These are phyloP conservation scores for Sarcoramphus papa DNA, from an alignment of 2,797 vertebrate genomes.

Conservation along the genomic window DNA sequence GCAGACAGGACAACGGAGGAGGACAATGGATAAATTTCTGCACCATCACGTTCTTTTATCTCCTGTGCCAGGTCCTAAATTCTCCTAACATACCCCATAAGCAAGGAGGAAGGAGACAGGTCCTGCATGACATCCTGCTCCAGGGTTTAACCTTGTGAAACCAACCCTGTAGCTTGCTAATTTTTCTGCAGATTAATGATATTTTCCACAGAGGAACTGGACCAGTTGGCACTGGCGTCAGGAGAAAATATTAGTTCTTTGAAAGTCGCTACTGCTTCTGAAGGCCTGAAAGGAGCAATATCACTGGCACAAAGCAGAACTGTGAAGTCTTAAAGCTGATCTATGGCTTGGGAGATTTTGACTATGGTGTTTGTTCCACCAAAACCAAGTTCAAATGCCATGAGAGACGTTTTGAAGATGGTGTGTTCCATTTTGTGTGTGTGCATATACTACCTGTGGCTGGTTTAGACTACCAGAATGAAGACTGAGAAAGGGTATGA, in stretches of 20 bases:
- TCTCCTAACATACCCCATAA: neutral
- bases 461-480: neutral
- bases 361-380: neutral
- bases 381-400: neutral
- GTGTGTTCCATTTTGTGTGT: neutral
- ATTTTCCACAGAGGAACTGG: neutral
- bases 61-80: neutral
- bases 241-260: neutral
- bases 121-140: neutral
- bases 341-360: neutral
- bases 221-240: neutral
- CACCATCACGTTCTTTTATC: neutral
- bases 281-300: neutral
- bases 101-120: neutral
- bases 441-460: rapidly evolving
- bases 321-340: neutral
- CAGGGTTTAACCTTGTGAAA: neutral
- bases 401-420: neutral
- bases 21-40: rapidly evolving
- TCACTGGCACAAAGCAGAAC: neutral
- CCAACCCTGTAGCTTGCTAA: neutral
- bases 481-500: neutral
- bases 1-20: neutral
- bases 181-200: neutral
- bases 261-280: neutral